Evolutionary conservation across 2,888 invertebrate genomes (phyloP).

Genomic region (Dryobotodes eremita): DNA sequence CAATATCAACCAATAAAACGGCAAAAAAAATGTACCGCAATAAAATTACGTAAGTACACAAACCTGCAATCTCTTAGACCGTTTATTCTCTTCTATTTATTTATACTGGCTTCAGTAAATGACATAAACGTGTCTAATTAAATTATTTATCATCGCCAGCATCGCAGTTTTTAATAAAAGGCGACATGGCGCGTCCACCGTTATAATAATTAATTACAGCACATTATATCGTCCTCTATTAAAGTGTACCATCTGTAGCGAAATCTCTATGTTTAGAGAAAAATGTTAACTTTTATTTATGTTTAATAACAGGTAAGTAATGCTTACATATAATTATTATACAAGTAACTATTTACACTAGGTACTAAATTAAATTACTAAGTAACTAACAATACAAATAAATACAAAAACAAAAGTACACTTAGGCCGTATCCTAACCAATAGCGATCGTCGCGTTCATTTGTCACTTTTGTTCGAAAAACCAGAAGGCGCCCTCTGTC

Average conservation of each 20-base stretch:
- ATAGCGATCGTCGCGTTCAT: not conserved
- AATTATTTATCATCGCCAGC: conserved; percentile 37
- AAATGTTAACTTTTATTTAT: not conserved
- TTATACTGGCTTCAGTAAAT: conserved; percentile 17
- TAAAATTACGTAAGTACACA: not conserved
- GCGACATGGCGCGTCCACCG: conserved; percentile 1
- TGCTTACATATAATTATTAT: not conserved
- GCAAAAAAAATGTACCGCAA: not conserved
- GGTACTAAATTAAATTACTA: not conserved
- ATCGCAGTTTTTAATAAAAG: conserved; percentile 46
- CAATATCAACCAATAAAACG: not conserved
- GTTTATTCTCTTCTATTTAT: conserved; percentile 23
- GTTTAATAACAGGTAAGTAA: not conserved
- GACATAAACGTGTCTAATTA: conserved; percentile 29
- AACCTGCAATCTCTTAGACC: not conserved
- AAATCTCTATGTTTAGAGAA: not conserved
- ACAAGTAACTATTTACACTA: not conserved
- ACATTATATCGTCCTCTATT: conserved; percentile 11
- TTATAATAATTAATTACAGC: conserved; percentile 41
- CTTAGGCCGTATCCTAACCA: not conserved
- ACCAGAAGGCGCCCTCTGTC: no score
- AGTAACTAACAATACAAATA: not conserved
- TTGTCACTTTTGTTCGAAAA: not conserved
- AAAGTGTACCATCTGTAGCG: conserved; percentile 15
- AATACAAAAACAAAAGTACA: not conserved